Evolutionary conservation across 1,140 invertebrate genomes (phyloP), one percentile per base, ranked within the genome.

Genomic region (Mamestra configurata): DNA sequence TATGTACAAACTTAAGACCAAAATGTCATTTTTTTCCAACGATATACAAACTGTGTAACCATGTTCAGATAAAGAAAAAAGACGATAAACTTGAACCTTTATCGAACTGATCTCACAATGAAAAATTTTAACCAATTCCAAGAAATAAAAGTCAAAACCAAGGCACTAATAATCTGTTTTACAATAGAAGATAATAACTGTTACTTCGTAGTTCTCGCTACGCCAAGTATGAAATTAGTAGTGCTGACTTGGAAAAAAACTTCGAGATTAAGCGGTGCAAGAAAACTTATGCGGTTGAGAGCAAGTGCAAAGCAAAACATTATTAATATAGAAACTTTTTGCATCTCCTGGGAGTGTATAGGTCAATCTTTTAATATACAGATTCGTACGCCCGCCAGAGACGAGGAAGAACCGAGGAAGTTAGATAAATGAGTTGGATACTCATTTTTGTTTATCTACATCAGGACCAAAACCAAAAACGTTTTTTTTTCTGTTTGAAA

Each of bases 181-280:
- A 66, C 35, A 40, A 40, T 66, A 59, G 11, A 40, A 40, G 35
- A 66, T 40, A 40, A 40, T 66, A 20, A 66, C 18, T 13, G 61
- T 66, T 66, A 20, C 35, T 20, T 20, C 35, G 20, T 22, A 66
- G 61, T 66, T 66, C 35, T 40, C 10, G 8, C 6, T 22, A 31
- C 27, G 27, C 10, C 8, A 11, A 20, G 61, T 40, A 66, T 40
- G 35, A 66, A 66, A 40, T 66, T 66, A 40, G 61, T 40, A 66
- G 35, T 40, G 61, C 35, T 66, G 61, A 66, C 31, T 66, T 40
- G 18, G 61, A 18, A 66, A 66, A 66, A 35, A 66, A 66, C 35
- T 66, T 40, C 20, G 18, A 66, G 61, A 66, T 66, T 66, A 66
- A 66, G 35, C 18, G 61, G 61, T 22, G 35, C 61, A 66, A 43